phyloP scores from a whole-genome alignment of 2,888 invertebrate species.

The Tridacna crocea region DNA sequence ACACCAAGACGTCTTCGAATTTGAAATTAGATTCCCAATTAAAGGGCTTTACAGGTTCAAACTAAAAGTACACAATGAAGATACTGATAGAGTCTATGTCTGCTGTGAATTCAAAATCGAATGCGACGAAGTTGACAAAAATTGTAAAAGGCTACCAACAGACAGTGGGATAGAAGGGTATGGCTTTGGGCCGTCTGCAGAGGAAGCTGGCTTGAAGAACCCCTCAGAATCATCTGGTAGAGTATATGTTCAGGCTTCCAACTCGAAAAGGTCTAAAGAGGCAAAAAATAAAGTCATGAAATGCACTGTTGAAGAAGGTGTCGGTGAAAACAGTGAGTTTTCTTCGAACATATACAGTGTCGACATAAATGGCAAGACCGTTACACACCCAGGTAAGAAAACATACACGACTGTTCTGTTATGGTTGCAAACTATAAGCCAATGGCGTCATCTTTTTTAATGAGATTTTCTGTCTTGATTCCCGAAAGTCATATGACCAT shows the following conservation, averaged over 20 bases:
- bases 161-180: slow-evolving; percentile 31
- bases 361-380: not conserved
- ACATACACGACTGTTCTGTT: not conserved
- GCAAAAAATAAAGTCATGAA: not conserved
- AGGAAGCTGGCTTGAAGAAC: slow-evolving; percentile 30
- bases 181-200: slow-evolving; percentile 31
- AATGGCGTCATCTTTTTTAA: not conserved
- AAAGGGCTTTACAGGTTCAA: slow-evolving; percentile 27
- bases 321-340: not conserved
- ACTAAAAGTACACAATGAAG: slow-evolving; percentile 8
- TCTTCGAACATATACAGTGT: not conserved
- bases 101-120: slow-evolving; percentile 39
- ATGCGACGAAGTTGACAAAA: slow-evolving; percentile 20
- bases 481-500: not conserved
- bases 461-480: not conserved
- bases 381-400: slow-evolving; percentile 10
- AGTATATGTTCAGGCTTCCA: slow-evolving; percentile 14
- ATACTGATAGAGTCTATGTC: not conserved
- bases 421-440: not conserved
- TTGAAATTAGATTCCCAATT: slow-evolving; percentile 37
- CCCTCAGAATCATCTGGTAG: slow-evolving; percentile 15
- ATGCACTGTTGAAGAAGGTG: slow-evolving; percentile 26
- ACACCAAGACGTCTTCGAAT: slow-evolving; percentile 18
- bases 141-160: slow-evolving; percentile 33
- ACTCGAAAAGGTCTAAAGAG: not conserved